Percentiles rank a stretch among this genome's conserved stretches.
Conservation (phyloP, 2,113 vertebrate species). For the Brachyistius frenatus region DNA sequence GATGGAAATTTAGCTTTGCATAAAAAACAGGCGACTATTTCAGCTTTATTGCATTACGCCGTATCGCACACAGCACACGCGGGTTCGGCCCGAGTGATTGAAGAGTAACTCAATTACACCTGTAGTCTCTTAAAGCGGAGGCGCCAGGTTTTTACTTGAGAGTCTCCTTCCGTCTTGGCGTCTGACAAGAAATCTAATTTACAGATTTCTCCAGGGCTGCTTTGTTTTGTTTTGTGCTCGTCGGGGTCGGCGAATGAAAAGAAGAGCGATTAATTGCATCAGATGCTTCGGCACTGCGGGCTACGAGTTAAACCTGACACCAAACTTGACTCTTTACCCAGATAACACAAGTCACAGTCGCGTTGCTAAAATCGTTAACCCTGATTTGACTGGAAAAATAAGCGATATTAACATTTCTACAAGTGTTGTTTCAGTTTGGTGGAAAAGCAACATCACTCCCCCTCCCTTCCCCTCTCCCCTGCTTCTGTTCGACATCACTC, state of each 20-base stretch:
- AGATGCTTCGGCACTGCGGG: not conserved
- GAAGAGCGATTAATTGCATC: not conserved
- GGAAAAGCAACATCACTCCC: not conserved
- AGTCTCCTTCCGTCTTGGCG: not conserved
- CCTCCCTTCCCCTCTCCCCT: not conserved
- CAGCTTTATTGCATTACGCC: not conserved
- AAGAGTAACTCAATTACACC: slow-evolving; percentile 26
- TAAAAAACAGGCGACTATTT: not conserved
- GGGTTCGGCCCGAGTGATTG: not conserved
- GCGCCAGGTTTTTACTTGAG: not conserved
- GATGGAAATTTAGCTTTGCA: not conserved
- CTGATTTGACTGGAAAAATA: not conserved
- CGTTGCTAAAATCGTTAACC: too few relatives aligned
- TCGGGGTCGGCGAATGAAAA: not conserved
- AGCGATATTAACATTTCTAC: not conserved
- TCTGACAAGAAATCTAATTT: slow-evolving; percentile 40
- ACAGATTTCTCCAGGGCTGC: slow-evolving; percentile 11
- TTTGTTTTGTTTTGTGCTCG: slow-evolving; percentile 16
- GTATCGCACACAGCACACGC: not conserved
- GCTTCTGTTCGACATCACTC: not conserved
- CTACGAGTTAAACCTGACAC: not conserved
- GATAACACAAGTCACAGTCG: not conserved
- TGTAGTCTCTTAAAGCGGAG: not conserved
- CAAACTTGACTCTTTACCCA: not conserved
- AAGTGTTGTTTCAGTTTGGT: slow-evolving; percentile 2